A percentile compares a stretch with the other conserved stretches of the same genome.
phyloP scores from a whole-genome alignment of 30 jellyfish, hydroid and myxozoan species.

The Hydractinia echinata region DNA sequence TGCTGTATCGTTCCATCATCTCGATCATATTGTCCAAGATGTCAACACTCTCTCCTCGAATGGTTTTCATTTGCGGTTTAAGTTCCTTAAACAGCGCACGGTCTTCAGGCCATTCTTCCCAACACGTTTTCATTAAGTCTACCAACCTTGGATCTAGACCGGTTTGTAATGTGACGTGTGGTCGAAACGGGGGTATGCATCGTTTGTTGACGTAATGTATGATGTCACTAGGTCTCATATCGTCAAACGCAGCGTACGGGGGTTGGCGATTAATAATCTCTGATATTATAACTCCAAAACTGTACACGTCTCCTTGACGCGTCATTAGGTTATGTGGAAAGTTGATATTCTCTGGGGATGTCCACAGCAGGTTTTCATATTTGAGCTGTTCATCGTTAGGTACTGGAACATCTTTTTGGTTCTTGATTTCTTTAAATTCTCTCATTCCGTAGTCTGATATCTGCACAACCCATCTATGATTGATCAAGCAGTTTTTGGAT shows the following conservation, averaged over 20 bases:
- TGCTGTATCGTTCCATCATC: slow-evolving; percentile 46
- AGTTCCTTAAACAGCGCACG: slow-evolving; percentile 38
- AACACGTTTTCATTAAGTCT: slow-evolving; percentile 38
- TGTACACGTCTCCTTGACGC: slow-evolving; percentile 41
- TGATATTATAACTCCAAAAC: slow-evolving; percentile 40
- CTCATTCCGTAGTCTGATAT: slow-evolving; percentile 44
- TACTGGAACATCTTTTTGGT: not conserved
- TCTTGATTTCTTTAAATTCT: slow-evolving; percentile 14
- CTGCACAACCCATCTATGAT: slow-evolving; percentile 44
- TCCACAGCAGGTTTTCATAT: slow-evolving; percentile 37
- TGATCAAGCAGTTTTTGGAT: slow-evolving; percentile 39
- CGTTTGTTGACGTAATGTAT: slow-evolving; percentile 42
- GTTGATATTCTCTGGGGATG: slow-evolving; percentile 45
- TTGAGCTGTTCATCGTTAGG: slow-evolving; percentile 26
- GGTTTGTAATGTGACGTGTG: slow-evolving; percentile 41
- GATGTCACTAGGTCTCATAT: slow-evolving; percentile 41
- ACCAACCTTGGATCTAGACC: slow-evolving; percentile 42
- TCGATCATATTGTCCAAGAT: slow-evolving; percentile 42
- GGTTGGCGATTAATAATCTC: slow-evolving; percentile 39
- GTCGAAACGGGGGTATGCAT: slow-evolving; percentile 59
- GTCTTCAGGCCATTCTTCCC: slow-evolving; percentile 36
- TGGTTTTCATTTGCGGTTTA: slow-evolving; percentile 21
- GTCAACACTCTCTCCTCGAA: slow-evolving; percentile 32
- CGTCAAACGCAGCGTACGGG: slow-evolving; percentile 34
- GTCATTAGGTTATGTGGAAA: slow-evolving; percentile 15